phyloP scores from a whole-genome alignment of 2,113 vertebrate genomes.

The Anseranas semipalmata region DNA sequence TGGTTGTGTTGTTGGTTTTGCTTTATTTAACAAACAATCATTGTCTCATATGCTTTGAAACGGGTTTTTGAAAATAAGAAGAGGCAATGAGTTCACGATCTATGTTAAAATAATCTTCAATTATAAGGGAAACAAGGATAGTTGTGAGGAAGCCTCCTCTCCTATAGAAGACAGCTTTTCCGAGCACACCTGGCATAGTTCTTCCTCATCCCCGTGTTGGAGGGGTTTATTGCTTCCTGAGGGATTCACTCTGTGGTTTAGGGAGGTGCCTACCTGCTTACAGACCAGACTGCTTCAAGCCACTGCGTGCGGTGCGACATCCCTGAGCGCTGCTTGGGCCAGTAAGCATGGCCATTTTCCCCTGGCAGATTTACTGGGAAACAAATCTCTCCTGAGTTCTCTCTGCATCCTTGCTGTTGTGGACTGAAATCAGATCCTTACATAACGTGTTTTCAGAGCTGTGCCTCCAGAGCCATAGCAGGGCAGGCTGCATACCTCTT shows the following conservation, averaged over 20 bases:
- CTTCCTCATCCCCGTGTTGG: not conserved
- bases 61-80: not conserved
- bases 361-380: not conserved
- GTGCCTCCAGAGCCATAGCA: not conserved
- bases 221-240: not conserved
- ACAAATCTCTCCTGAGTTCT: not conserved
- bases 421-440: conserved; percentile 12
- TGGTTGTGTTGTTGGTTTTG: not conserved
- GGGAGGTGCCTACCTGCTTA: not conserved
- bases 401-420: not conserved
- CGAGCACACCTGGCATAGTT: not conserved
- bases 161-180: not conserved
- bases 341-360: not conserved
- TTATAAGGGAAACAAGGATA: not conserved
- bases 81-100: not conserved
- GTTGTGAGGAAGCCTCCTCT: not conserved
- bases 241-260: not conserved
- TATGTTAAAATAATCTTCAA: not conserved
- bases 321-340: not conserved
- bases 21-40: not conserved
- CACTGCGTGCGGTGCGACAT: not conserved
- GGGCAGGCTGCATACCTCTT: conserved; percentile 20
- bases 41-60: not conserved
- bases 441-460: conserved; percentile 21
- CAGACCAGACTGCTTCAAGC: not conserved